phyloP scores from a whole-genome alignment of 2,888 invertebrate species.

The Euclidia mi region DNA sequence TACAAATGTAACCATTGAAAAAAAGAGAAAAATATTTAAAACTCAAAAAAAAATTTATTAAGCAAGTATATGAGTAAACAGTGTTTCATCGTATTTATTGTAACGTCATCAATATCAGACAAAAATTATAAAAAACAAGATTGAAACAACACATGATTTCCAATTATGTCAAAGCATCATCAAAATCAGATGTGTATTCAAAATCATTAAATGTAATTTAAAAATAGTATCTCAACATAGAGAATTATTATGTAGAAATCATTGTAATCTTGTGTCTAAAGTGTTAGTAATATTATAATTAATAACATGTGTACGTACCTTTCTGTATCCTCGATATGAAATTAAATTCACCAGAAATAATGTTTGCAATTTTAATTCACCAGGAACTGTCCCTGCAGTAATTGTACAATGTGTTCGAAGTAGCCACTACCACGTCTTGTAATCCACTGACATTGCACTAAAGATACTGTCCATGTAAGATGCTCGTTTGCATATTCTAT shows the following conservation, averaged over 20 bases:
- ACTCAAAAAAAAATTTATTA: conserved; percentile 55
- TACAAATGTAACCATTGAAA: conserved; percentile 12
- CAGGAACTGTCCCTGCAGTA: conserved; percentile 16
- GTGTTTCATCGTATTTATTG: conserved; percentile 10
- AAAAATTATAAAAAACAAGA: conserved; percentile 10
- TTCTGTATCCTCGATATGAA: conserved; percentile 54
- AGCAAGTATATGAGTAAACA: conserved; percentile 41
- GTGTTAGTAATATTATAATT: conserved; percentile 24
- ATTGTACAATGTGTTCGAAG: conserved; percentile 53
- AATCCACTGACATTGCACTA: conserved; percentile 72
- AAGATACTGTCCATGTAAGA: conserved; percentile 63
- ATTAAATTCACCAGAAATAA: conserved; percentile 73
- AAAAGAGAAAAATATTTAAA: conserved; percentile 34
- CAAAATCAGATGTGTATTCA: conserved; percentile 35
- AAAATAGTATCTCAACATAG: conserved; percentile 22
- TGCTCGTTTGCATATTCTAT: conserved; percentile 75
- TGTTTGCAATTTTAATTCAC: conserved; percentile 50
- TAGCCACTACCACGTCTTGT: conserved; percentile 67
- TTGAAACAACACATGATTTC: conserved; percentile 25
- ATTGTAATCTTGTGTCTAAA: conserved; percentile 46
- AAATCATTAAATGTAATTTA: conserved; percentile 27
- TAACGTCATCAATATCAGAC: conserved; percentile 26
- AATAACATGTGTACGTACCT: conserved; percentile 41
- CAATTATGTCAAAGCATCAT: conserved; percentile 25
- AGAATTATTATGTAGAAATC: conserved; percentile 32